Base-by-base conservation (phyloP, 2,113 vertebrate genomes). In the Blennius ocellaris region DNA sequence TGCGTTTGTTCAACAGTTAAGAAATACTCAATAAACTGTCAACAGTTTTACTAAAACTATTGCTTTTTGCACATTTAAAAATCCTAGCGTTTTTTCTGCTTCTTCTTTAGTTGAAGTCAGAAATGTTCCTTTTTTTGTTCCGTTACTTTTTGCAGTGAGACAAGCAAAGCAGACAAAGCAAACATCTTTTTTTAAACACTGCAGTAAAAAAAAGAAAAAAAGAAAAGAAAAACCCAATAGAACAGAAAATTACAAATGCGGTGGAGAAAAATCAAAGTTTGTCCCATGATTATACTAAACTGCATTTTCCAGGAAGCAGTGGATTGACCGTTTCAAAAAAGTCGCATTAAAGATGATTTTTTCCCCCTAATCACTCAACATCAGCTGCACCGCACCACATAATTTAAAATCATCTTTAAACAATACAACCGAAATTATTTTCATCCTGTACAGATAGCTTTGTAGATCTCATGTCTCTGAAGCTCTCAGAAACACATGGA, bases 1-100 rank as follows among this genome's bases (percentile, higher is more conserved):
- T 97, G 95, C 94, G 94, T 95, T 96, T 96, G 94, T 96, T 96
- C 87, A 95, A 96, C 96, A 94, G 94, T 96, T 97, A 96, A 94
- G 95, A 98, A 97, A 96, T 94, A 97, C 95, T 95, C 96, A 94
- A 96, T 95, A 97, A 98, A 97, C 97, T 96, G 95, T 96, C 96
- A 96, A 96, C 97, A 96, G 96, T 97, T 97, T 96, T 95, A 82
- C 95, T 96, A 96, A 96, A 92, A 90, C 92, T 93, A 98, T 98
- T 99, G 97, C 97, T 97, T 96, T 88, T 84, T 88, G 86, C 87
- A 92, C 88, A 88, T 96, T 87, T 96, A 95, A 93, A 96, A 92
- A 90, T 84, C 93, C 95, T 95, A 96, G 92, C 94, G 11, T 67
- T 65, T 64, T 48, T 74, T 45, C 94, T 92, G 89, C 78, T 89